Conservation (phyloP, 1,140 invertebrate species). For the Telenomus remus region DNA sequence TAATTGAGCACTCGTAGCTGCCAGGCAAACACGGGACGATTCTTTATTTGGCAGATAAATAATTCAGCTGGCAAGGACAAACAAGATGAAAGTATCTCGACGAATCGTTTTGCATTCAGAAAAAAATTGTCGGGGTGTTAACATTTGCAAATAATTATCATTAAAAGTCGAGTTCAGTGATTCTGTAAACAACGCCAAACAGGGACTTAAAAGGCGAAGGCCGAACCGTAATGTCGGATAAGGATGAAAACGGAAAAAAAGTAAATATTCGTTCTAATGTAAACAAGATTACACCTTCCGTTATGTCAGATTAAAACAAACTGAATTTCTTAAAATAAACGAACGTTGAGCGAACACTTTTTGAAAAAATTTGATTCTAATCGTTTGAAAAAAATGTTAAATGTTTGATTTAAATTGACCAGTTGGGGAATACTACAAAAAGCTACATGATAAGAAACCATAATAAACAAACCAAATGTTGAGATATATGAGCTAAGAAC, state of each 20-base stretch:
- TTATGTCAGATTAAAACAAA: neutral
- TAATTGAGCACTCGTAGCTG: neutral
- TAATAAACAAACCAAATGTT: constrained; percentile 29
- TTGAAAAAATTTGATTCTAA: no score
- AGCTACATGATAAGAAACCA: no score
- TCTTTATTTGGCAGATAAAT: constrained; percentile 19
- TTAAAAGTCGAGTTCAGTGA: constrained; percentile 32
- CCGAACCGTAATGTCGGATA: neutral
- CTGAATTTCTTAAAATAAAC: neutral
- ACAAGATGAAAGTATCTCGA: constrained; percentile 1
- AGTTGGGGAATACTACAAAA: no score
- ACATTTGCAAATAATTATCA: constrained; percentile 38
- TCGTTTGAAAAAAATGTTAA: no score
- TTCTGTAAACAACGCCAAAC: constrained; percentile 21
- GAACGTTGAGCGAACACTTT: neutral
- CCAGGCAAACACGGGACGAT: constrained; percentile 1
- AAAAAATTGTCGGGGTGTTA: constrained; percentile 2
- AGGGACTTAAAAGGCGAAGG: neutral
- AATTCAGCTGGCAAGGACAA: constrained; percentile 13
- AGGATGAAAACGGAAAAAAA: constrained; percentile 1
- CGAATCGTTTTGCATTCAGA: constrained; percentile 8
- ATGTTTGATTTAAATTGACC: no score
- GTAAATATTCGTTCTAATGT: constrained; percentile 21
- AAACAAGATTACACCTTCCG: constrained; percentile 18
- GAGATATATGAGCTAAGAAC: neutral